Conservation (phyloP, 2,797 vertebrate species). For the Rallus crepitans region DNA sequence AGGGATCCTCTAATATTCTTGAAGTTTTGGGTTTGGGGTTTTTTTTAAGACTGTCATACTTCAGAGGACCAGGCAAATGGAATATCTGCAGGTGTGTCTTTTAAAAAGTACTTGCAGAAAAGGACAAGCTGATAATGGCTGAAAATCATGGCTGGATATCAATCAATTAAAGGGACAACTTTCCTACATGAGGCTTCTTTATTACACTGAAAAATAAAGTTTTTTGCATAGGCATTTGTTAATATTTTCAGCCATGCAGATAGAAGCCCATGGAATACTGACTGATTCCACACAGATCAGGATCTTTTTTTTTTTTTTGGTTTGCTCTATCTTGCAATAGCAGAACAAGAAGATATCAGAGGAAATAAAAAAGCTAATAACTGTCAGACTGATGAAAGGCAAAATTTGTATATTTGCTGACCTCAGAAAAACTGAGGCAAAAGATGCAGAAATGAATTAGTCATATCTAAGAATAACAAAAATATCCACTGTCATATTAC, state of each 20-base stretch:
- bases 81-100: not conserved
- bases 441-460: not conserved
- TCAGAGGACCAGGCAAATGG: not conserved
- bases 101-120: not conserved
- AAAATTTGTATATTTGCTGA: constrained; percentile 2
- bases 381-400: not conserved
- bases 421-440: not conserved
- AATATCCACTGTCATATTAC: not conserved
- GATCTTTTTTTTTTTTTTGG: not conserved
- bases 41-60: not conserved
- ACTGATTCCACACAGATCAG: not conserved
- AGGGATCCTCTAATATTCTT: not conserved
- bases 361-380: not conserved
- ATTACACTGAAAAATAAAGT: not conserved
- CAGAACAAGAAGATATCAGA: not conserved
- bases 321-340: not conserved
- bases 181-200: not conserved
- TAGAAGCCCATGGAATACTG: not conserved
- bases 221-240: not conserved
- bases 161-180: not conserved
- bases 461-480: not conserved
- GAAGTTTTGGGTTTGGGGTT: not conserved
- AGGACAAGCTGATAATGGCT: fast-evolving
- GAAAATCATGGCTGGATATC: not conserved
- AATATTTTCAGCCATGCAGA: not conserved